Conservation (phyloP, 2,888 invertebrate genomes). For the Chrysodeixis includens region DNA sequence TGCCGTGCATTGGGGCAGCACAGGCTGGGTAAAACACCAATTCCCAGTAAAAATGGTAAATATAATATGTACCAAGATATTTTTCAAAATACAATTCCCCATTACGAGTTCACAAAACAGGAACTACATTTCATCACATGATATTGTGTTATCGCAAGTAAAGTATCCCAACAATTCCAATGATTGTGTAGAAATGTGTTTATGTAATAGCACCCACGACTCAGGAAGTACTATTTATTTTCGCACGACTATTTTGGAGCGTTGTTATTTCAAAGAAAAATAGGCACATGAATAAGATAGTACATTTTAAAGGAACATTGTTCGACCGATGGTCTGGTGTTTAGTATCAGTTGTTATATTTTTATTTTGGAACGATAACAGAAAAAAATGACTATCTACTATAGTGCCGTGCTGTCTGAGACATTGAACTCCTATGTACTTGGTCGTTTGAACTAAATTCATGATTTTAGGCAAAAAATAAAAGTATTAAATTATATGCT, state of each 20-base stretch:
- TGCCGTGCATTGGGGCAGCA: too few relatives aligned
- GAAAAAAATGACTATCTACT: too few relatives aligned
- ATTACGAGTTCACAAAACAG: background rate
- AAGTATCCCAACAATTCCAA: background rate
- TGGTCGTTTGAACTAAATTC: too few relatives aligned
- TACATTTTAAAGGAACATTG: background rate
- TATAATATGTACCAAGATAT: too few relatives aligned
- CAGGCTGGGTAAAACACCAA: too few relatives aligned
- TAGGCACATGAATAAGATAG: background rate
- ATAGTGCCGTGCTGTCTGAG: too few relatives aligned
- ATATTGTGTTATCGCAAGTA: background rate
- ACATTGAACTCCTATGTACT: too few relatives aligned
- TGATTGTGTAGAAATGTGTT: background rate
- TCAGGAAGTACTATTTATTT: background rate
- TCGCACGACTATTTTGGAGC: background rate
- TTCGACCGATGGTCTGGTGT: background rate
- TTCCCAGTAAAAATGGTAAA: too few relatives aligned
- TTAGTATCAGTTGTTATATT: too few relatives aligned
- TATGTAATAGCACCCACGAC: background rate
- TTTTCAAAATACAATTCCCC: background rate
- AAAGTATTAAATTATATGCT: too few relatives aligned
- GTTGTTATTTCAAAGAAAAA: background rate
- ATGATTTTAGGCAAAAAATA: too few relatives aligned
- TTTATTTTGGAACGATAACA: too few relatives aligned
- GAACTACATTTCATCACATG: background rate